Conservation (phyloP, 2,797 vertebrate genomes). For the Glossophaga mutica region DNA sequence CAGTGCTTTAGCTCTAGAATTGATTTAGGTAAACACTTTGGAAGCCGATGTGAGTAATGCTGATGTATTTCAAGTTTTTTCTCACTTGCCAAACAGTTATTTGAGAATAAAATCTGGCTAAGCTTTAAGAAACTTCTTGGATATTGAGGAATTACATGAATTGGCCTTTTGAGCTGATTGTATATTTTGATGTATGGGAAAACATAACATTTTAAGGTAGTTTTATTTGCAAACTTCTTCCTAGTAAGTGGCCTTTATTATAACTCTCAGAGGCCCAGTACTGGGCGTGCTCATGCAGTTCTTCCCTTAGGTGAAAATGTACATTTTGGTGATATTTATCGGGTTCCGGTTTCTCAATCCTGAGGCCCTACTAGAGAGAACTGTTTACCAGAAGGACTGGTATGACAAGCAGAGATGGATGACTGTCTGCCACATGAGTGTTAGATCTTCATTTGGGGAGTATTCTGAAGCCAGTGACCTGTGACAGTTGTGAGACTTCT, state of each 20-base stretch:
- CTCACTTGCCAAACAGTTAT: conserved; percentile 23
- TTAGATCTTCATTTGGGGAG: not conserved
- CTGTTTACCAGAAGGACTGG: not conserved
- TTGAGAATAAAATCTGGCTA: conserved; percentile 42
- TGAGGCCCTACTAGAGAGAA: not conserved
- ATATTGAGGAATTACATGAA: not conserved
- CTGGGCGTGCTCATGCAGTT: not conserved
- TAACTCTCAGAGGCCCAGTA: not conserved
- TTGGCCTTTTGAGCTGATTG: conserved; percentile 6
- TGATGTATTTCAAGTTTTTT: conserved; percentile 37
- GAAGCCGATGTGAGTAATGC: conserved; percentile 28
- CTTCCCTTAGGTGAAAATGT: not conserved
- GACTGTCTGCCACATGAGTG: not conserved
- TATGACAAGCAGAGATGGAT: not conserved
- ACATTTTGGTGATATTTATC: conserved; percentile 13
- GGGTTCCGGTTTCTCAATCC: conserved; percentile 36
- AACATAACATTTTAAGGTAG: not conserved
- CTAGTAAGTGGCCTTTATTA: not conserved
- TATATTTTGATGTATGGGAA: not conserved
- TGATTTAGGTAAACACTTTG: conserved; percentile 34
- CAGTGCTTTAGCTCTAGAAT: conserved; percentile 26
- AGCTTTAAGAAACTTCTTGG: not conserved
- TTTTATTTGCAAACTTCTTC: conserved; percentile 15
- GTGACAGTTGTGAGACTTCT: not conserved
- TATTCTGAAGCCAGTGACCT: conserved; percentile 41